Percentiles rank a stretch among this genome's conserved stretches.
Evolutionary conservation across 2,888 invertebrate species (phyloP).

Genomic region (Ypsolopha sequella): DNA sequence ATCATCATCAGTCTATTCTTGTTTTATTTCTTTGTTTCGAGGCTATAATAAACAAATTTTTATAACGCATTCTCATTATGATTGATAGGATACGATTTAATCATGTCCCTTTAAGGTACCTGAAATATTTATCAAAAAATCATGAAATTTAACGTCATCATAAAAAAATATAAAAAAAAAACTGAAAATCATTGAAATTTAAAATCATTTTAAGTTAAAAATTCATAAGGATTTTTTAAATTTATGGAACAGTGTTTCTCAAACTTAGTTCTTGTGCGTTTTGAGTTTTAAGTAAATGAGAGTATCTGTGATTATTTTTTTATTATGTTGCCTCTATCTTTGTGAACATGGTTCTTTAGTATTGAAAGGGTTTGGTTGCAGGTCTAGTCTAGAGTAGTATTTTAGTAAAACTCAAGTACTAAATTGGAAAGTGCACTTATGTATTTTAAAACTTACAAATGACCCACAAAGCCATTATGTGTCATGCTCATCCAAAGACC

Average conservation of each 20-base stretch:
- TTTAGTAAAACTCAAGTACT: conserved; percentile 35
- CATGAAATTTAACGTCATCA: conserved; percentile 10
- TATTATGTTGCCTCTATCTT: conserved; percentile 22
- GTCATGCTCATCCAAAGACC: conserved; percentile 69
- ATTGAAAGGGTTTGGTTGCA: conserved; percentile 31
- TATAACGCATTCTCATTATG: conserved; percentile 7
- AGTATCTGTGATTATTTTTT: conserved; percentile 45
- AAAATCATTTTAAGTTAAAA: conserved; percentile 1
- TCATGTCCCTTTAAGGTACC: conserved; percentile 59
- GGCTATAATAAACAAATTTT: neutral
- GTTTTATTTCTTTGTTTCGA: neutral
- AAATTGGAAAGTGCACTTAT: conserved; percentile 66
- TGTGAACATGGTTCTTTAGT: conserved; percentile 26
- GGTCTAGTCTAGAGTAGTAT: conserved; percentile 61
- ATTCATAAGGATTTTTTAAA: neutral
- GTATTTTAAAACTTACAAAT: conserved; percentile 49
- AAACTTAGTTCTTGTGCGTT: conserved; percentile 26
- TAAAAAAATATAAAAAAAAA: conserved; percentile 12
- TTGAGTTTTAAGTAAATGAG: conserved; percentile 16
- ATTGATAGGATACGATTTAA: conserved; percentile 16
- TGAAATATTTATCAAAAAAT: conserved; percentile 40
- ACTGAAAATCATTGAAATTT: conserved; percentile 8
- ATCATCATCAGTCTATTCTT: neutral
- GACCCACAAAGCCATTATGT: conserved; percentile 57
- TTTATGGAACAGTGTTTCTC: conserved; percentile 64